These are phyloP conservation scores for Stramonita haemastoma DNA, from an alignment of 2,888 invertebrate species.

Conservation along the genomic window DNA sequence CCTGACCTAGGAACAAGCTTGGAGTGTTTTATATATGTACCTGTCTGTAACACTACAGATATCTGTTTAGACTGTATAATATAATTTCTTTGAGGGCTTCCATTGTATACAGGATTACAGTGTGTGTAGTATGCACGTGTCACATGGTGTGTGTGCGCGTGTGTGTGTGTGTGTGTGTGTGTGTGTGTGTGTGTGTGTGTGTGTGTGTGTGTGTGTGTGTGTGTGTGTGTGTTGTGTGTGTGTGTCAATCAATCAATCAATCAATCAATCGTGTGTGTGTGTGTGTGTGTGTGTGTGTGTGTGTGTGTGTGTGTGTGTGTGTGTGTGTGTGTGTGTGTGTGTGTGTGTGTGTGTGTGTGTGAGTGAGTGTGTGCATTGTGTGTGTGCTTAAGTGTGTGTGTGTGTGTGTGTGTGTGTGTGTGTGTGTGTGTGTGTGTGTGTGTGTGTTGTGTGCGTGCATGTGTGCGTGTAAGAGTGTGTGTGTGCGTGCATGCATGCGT, in stretches of 20 bases:
- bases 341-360: neutral
- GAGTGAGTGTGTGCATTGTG: neutral
- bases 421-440: neutral
- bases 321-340: neutral
- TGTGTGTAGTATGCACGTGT: neutral
- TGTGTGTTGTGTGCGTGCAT: neutral
- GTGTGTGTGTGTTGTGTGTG: neutral
- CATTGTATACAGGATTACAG: neutral
- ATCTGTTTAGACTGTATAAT: too few species aligned
- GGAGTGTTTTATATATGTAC: too few species aligned
- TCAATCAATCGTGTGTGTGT: too few species aligned
- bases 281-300: slow-evolving; percentile 13
- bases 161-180: neutral
- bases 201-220: neutral
- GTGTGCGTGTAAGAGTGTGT: neutral
- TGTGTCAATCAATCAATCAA: too few species aligned
- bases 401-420: neutral
- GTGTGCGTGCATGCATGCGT: neutral
- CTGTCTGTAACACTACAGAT: too few species aligned
- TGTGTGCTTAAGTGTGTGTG: neutral
- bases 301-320: neutral
- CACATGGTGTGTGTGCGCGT: neutral
- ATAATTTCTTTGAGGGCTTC: too few species aligned
- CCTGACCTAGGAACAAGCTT: too few species aligned
- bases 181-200: neutral